These are phyloP conservation scores for Hipparchia sbordonii DNA, from an alignment of 2,888 invertebrate species.

Conservation along the genomic window DNA sequence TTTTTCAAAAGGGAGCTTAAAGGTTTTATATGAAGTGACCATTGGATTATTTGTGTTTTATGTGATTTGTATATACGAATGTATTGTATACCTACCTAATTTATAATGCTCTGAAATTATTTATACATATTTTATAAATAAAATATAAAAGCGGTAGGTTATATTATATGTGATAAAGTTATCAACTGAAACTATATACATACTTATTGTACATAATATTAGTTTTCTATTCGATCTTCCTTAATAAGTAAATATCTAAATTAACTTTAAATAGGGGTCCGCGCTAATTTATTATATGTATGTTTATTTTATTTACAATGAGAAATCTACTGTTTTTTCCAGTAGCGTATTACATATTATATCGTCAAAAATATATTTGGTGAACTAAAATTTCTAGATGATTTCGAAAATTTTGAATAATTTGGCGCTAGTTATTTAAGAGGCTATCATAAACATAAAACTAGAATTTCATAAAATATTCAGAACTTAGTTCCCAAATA, in stretches of 20 bases:
- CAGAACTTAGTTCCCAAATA: too few relatives aligned
- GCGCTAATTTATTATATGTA: not conserved
- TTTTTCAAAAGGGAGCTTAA: conserved; percentile 18
- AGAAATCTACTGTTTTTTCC: too few relatives aligned
- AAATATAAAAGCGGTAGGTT: conserved; percentile 14
- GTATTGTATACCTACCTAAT: conserved; percentile 27
- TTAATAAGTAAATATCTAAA: conserved; percentile 3
- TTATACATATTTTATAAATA: conserved; percentile 40
- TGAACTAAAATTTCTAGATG: too few relatives aligned
- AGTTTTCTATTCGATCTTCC: conserved; percentile 24
- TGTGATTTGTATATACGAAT: conserved; percentile 40
- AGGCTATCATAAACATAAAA: too few relatives aligned
- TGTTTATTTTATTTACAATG: too few relatives aligned
- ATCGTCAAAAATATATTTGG: too few relatives aligned
- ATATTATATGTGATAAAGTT: conserved; percentile 16
- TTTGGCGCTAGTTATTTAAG: too few relatives aligned
- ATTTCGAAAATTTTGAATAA: too few relatives aligned
- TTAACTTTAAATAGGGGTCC: not conserved
- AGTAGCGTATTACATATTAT: too few relatives aligned
- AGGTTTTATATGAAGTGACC: conserved; percentile 8
- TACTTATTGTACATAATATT: conserved; percentile 24
- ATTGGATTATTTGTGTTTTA: conserved; percentile 25
- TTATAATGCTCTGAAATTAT: conserved; percentile 33
- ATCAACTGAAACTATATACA: conserved; percentile 16
- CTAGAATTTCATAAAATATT: too few relatives aligned